Base-by-base conservation (phyloP, 2,888 invertebrate genomes). In the Athripsodes cinereus region DNA sequence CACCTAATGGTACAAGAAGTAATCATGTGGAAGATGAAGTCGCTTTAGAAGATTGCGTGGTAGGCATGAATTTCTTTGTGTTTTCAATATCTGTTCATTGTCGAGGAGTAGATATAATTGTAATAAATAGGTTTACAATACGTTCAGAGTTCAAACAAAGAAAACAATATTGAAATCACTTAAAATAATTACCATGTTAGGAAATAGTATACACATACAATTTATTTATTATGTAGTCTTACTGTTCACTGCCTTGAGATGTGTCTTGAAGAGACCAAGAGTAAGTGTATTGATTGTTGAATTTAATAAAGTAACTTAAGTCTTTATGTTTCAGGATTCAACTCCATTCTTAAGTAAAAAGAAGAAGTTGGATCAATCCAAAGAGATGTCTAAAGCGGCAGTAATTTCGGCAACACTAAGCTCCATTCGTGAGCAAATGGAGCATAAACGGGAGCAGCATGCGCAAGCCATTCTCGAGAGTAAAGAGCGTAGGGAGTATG, bases 291-390 rank as follows among this genome's bases (percentile, higher is more conserved):
- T n/a, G n/a, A n/a, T n/a, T n/a, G n/a, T n/a, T n/a, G n/a, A n/a
- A n/a, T n/a, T n/a, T n/a, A n/a, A n/a, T n/a, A n/a, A n/a, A n/a
- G n/a, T n/a, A n/a, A n/a, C n/a, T n/a, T n/a, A n/a, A n/a, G n/a
- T n/a, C n/a, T n/a, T n/a, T 8, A 40, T 40, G 40, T 40, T 40
- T 40, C 40, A 40, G 40, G 40, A 40, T 40, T 40, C 40, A 40
- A 40, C 40, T 40, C 40, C 40, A 40, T 40, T 3, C 40, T 8
- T 40, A 8, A 8, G 8, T 8, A 40, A 40, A 40, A 40, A 40
- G 40, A 40, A 13, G 13, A 40, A 8, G 40, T 8, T 3, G 5
- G 40, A 40, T 13, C 5, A 40, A 3, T 3, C 40, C 5, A 31
- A 31, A 31, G 31, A 31, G 31, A 31, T 31, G 31, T 3, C 5